A percentile compares a stretch with the other conserved stretches of the same genome.
Conservation (phyloP, 2,888 invertebrate genomes). For the Neoitamus cyanurus region DNA sequence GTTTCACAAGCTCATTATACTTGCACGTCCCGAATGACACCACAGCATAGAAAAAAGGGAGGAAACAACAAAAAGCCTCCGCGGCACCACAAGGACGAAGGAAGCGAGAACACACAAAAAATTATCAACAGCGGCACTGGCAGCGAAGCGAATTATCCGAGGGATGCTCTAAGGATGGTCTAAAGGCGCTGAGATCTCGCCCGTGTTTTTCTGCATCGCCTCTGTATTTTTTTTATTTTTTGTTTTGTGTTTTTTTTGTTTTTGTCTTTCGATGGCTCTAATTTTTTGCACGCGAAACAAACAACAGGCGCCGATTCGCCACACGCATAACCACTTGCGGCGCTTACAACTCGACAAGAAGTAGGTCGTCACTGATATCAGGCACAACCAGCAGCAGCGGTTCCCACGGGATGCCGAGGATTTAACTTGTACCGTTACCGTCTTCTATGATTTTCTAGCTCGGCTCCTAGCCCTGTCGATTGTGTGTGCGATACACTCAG, state of each 20-base stretch:
- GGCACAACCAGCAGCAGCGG: neutral
- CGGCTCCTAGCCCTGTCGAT: neutral
- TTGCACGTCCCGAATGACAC: conserved; percentile 20
- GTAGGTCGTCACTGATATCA: conserved; percentile 35
- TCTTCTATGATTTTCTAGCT: neutral
- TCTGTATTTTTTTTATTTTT: neutral
- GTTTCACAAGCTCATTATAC: conserved; percentile 37
- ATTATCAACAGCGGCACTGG: neutral
- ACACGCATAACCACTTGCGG: conserved; percentile 41
- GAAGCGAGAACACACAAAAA: neutral
- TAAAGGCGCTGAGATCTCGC: neutral
- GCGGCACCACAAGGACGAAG: neutral
- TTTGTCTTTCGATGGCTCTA: neutral
- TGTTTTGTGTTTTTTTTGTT: neutral
- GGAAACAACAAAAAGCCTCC: neutral
- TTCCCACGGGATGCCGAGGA: conserved; percentile 26
- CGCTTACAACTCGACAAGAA: neutral
- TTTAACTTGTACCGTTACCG: neutral
- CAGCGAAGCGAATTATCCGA: neutral
- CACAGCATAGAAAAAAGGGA: neutral
- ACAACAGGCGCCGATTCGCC: conserved; percentile 12
- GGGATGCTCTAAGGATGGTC: neutral
- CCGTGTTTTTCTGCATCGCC: neutral
- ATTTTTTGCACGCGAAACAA: neutral
- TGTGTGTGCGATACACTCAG: neutral